phyloP scores from a whole-genome alignment of 2,888 invertebrate genomes.

The Drosophila heteroneura region DNA sequence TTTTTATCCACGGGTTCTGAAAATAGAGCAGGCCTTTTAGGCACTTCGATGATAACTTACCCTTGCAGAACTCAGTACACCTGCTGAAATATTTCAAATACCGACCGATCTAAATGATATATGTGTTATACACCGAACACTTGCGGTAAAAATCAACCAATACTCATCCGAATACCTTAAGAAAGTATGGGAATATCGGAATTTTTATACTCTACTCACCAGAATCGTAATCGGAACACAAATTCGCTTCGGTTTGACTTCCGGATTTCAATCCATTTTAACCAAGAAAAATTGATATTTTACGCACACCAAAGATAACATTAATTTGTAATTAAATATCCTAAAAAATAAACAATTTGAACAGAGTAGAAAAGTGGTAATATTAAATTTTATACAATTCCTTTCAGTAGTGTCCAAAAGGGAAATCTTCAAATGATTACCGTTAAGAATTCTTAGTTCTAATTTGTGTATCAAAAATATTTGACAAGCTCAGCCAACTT shows the following conservation, averaged over 20 bases:
- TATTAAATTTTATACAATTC: not conserved
- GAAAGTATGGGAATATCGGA: not conserved
- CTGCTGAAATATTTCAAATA: not conserved
- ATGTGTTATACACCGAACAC: not conserved
- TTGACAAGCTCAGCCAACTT: not conserved
- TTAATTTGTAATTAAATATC: not conserved
- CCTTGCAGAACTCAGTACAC: not conserved
- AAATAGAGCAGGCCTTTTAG: not conserved
- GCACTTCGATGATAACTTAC: not conserved
- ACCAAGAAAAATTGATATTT: not conserved
- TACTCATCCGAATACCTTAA: not conserved
- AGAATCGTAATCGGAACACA: not conserved
- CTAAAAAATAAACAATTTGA: not conserved
- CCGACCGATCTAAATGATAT: rapidly evolving
- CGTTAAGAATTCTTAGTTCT: not conserved
- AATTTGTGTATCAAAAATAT: not conserved
- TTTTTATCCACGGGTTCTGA: not conserved
- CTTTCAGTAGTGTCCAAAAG: not conserved
- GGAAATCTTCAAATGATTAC: not conserved
- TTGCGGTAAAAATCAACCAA: rapidly evolving
- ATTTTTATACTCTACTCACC: not conserved
- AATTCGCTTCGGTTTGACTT: not conserved
- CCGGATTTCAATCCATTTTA: not conserved
- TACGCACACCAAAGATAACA: not conserved
- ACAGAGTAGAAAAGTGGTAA: not conserved